Evolutionary conservation across 2,888 invertebrate genomes (phyloP).

Genomic region (Rosalia funebris): DNA sequence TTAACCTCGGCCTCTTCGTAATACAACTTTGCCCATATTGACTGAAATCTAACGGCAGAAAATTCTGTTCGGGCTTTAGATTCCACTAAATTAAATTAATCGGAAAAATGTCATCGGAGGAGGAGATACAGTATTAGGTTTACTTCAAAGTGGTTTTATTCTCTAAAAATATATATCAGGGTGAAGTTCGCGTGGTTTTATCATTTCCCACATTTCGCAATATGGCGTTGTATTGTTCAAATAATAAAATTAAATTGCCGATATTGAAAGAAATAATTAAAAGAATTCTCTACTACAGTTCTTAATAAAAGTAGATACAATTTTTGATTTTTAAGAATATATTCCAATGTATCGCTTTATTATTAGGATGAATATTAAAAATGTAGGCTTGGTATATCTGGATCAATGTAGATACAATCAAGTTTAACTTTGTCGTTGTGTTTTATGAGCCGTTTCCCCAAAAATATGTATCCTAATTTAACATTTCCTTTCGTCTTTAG

Average conservation of each 20-base stretch:
- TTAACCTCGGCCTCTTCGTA: neutral
- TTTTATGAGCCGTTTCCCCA: no score
- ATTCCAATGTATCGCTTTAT: no score
- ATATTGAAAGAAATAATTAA: neutral
- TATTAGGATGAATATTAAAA: no score
- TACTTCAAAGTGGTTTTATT: constrained; percentile 1
- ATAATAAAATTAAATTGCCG: neutral
- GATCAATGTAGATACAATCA: no score
- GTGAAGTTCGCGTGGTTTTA: neutral
- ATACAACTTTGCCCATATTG: neutral
- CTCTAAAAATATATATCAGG: no score
- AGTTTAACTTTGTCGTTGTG: no score
- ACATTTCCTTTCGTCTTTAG: no score
- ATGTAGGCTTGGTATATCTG: no score
- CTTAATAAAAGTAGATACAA: neutral
- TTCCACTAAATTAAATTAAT: constrained; percentile 4
- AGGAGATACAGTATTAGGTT: neutral
- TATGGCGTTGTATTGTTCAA: neutral
- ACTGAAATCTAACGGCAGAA: constrained; percentile 1
- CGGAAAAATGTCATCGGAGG: neutral
- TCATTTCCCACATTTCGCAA: neutral
- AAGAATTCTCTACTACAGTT: neutral
- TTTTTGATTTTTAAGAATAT: neutral
- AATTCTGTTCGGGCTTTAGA: neutral
- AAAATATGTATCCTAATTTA: no score